A percentile compares a stretch with the other conserved stretches of the same genome.
Conservation (phyloP, 2,113 vertebrate species). For the Peromyscus polionotus region DNA sequence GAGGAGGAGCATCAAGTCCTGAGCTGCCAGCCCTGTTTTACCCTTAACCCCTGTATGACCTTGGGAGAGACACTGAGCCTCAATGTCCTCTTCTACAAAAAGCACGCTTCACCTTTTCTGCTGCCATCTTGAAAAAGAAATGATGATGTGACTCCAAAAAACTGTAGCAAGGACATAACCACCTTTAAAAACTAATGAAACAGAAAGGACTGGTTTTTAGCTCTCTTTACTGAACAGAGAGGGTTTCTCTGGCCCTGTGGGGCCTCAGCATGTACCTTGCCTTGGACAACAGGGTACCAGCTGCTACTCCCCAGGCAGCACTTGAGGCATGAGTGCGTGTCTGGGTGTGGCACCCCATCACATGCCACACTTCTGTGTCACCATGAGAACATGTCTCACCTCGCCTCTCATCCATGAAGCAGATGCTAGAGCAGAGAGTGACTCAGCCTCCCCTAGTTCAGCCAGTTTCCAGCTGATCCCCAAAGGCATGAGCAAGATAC, state of each 20-base stretch:
- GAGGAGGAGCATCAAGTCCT: too few species aligned
- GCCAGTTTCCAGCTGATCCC: neutral
- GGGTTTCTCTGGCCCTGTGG: neutral
- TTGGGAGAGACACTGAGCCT: neutral
- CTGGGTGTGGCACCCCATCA: neutral
- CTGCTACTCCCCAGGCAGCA: rapidly evolving
- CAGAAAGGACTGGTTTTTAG: neutral
- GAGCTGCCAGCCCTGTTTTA: neutral
- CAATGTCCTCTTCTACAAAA: neutral
- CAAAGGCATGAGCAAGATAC: neutral
- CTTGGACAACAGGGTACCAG: neutral
- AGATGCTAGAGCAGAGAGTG: neutral
- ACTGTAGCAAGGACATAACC: neutral
- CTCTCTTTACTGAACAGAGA: neutral
- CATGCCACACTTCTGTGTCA: neutral
- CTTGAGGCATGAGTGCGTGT: rapidly evolving
- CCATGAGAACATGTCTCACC: neutral
- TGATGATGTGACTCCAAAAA: neutral
- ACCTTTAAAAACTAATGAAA: neutral
- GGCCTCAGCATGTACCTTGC: neutral
- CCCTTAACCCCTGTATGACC: neutral
- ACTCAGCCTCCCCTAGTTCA: neutral
- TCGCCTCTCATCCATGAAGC: neutral
- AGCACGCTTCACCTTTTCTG: too few species aligned
- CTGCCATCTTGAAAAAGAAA: neutral